Conservation (phyloP, 2,888 invertebrate genomes). For the Alloscopus bannaensis region DNA sequence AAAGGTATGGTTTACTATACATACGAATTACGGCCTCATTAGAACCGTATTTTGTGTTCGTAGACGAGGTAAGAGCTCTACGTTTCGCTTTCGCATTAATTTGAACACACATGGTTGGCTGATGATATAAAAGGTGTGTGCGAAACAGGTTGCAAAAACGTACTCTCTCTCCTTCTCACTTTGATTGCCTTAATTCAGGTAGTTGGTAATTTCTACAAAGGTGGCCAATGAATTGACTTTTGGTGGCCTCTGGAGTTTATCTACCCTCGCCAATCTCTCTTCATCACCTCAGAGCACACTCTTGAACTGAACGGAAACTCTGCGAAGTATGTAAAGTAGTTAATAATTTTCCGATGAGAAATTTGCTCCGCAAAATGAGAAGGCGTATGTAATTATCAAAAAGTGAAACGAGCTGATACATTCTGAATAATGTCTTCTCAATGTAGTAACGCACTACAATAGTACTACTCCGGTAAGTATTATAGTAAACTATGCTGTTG, state of each 20-base stretch:
- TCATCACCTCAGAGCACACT: background rate
- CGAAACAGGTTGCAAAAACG: constrained; percentile 33
- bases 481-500: constrained; percentile 42
- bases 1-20: too few species aligned
- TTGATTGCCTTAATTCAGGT: background rate
- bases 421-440: background rate
- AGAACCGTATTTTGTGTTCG: too few species aligned
- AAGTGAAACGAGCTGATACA: background rate
- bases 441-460: constrained; percentile 53
- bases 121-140: background rate
- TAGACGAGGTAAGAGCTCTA: too few species aligned
- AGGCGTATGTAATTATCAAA: constrained; percentile 25
- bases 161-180: too few species aligned
- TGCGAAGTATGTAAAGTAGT: constrained; percentile 20
- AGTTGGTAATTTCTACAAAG: background rate
- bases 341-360: constrained; percentile 57
- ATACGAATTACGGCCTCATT: too few species aligned
- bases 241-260: constrained; percentile 4
- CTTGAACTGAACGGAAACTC: background rate
- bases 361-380: constrained; percentile 29
- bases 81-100: background rate
- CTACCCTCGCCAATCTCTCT: background rate
- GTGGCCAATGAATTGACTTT: constrained; percentile 7
- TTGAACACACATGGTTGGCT: constrained; percentile 11
- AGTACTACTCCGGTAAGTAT: constrained; percentile 54